Evolutionary conservation across 2,113 vertebrate species (phyloP).

Genomic region (Pithys albifrons): DNA sequence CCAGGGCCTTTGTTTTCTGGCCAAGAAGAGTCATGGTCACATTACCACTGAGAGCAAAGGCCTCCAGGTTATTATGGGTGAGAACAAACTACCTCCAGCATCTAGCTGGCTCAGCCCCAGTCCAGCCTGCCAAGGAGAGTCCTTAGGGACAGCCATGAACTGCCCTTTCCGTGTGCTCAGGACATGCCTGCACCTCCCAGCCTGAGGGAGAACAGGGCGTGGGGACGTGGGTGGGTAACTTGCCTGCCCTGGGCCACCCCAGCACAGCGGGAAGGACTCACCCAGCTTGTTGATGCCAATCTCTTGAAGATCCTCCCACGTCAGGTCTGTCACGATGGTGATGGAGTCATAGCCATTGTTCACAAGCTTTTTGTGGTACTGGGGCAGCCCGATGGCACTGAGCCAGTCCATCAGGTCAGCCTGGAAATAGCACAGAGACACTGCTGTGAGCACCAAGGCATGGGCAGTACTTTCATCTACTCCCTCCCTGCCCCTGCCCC

Average conservation of each 20-base stretch:
- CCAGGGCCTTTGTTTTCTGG: neutral
- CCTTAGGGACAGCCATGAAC: neutral
- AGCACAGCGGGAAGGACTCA: constrained; percentile 44
- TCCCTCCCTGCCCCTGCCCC: neutral
- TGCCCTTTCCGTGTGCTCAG: neutral
- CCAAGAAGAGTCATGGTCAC: neutral
- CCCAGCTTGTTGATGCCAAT: constrained; percentile 95
- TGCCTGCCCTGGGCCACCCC: neutral
- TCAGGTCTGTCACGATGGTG: constrained; percentile 89
- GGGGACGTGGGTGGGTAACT: neutral
- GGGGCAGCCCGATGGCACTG: constrained; percentile 87
- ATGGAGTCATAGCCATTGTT: constrained; percentile 96
- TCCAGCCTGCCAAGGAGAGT: neutral
- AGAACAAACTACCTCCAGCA: neutral
- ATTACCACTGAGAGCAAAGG: neutral
- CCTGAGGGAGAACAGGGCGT: rapidly evolving
- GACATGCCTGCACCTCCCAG: neutral
- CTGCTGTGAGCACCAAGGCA: neutral
- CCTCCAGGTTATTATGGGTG: neutral
- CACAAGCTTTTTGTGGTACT: constrained; percentile 92
- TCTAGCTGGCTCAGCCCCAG: neutral
- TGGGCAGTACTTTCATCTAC: neutral
- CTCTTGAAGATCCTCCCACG: constrained; percentile 95
- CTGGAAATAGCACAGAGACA: constrained; percentile 45
- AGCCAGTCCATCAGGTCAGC: constrained; percentile 91